Evolutionary conservation across 2,888 invertebrate genomes (phyloP), one percentile per base, ranked within the genome.

Genomic region (Nematopogon swammerdamellus): DNA sequence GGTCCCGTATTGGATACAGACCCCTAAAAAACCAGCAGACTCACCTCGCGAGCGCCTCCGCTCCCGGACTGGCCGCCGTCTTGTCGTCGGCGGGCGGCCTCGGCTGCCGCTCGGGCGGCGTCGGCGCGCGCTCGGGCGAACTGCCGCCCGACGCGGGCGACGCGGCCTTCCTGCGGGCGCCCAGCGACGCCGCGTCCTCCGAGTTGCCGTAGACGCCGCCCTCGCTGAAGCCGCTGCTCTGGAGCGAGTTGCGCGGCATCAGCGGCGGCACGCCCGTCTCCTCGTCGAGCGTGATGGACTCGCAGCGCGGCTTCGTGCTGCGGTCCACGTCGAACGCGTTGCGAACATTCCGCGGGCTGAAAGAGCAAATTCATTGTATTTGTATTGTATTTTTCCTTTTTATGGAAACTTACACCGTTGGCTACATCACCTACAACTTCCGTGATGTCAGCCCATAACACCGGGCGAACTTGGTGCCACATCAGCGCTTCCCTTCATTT

Each of bases 51-150:
- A 16, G 18, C 42, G 51, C 16, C 43, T 19, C 20, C 11, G 49
- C 18, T 19, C 44, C 70, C 18, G 77, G 74, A 52, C 72, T 72
- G 49, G 51, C 19, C 48, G 45, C 8, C 49, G 46, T 20, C 44
- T 47, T 8, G 20, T 52, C 49, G 18, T 25, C 36, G 30, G 42
- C 25, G 2, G 52, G 44, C 47, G 50, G 45, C 49, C 29, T 45
- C 20, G n/a, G 47, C 56, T 56, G 52, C 50, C 55, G 0, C 75
- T 74, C 75, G 43, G 73, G 56, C 2, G 74, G 61, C 0, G 74
- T 73, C 0, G 75, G 75, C 1, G 72, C 67, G 0, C 62, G 64
- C 57, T 72, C 73, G 67, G 67, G 57, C 0, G 19, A 43, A 4
- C 6, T 0, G 75, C 74, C 1, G 72, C 67, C 0, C 62, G 63